Conservation (phyloP, 2,888 invertebrate genomes). For the Pachymerium ferrugineum region DNA sequence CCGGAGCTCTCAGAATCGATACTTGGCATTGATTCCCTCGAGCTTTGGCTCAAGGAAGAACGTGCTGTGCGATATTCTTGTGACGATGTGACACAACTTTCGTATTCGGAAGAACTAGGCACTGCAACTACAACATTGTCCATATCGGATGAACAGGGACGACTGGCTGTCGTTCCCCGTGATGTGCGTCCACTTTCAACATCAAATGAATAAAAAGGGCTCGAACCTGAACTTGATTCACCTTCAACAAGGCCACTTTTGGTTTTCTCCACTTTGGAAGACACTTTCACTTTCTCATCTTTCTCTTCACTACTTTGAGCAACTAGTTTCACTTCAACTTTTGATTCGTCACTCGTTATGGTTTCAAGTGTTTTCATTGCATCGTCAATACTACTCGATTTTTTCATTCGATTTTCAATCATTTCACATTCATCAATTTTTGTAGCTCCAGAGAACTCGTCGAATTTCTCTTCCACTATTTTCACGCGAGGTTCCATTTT, state of each 20-base stretch:
- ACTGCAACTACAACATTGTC: conserved; percentile 60
- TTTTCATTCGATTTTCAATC: neutral
- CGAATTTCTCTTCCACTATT: neutral
- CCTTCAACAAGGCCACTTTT: conserved; percentile 57
- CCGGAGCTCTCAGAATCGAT: conserved; percentile 84
- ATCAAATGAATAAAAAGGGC: conserved; percentile 80
- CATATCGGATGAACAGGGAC: conserved; percentile 80
- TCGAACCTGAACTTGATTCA: conserved; percentile 83
- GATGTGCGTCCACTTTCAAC: conserved; percentile 52
- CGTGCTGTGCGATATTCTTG: conserved; percentile 81
- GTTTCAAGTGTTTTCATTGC: neutral
- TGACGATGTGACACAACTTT: conserved; percentile 75
- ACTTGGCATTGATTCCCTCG: conserved; percentile 83
- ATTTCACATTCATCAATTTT: neutral
- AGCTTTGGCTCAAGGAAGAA: conserved; percentile 67
- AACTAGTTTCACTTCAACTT: neutral
- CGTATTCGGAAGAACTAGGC: conserved; percentile 65
- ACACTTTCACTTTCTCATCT: conserved; percentile 2
- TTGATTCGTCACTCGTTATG: conserved; percentile 18
- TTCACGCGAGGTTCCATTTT: neutral
- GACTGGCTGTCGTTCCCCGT: conserved; percentile 52
- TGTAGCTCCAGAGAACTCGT: neutral
- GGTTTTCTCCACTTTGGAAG: conserved; percentile 17
- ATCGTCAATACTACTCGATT: neutral
- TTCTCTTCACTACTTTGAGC: neutral